Percentiles rank a stretch among this genome's conserved stretches.
phyloP scores from a whole-genome alignment of 2,797 vertebrate genomes.

The Alosa sapidissima region DNA sequence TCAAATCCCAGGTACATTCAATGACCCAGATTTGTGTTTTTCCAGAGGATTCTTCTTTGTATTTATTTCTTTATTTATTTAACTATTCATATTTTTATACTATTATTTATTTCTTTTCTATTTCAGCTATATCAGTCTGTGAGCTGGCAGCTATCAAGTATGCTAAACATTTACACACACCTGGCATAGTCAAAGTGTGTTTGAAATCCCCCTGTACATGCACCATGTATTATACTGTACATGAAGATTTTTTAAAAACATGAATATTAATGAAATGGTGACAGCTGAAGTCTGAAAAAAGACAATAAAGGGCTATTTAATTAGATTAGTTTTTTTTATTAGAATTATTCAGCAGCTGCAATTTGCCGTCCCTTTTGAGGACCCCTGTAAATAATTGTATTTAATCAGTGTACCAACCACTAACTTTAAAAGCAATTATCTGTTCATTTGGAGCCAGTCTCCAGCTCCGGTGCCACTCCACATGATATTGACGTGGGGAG shows the following conservation, averaged over 20 bases:
- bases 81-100: background rate
- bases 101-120: background rate
- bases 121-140: constrained; percentile 63
- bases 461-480: constrained; percentile 34
- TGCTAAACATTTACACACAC: constrained; percentile 62
- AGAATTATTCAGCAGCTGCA: constrained; percentile 85
- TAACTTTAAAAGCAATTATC: constrained; percentile 77
- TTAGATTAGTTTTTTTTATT: constrained; percentile 85
- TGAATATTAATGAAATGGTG: constrained; percentile 85
- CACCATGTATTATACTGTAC: constrained; percentile 77
- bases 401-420: constrained; percentile 83
- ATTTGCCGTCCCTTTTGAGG: constrained; percentile 79
- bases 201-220: constrained; percentile 68
- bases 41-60: background rate
- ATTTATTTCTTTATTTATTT: background rate
- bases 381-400: constrained; percentile 79
- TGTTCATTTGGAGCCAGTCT: constrained; percentile 54
- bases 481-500: constrained; percentile 31
- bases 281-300: constrained; percentile 84
- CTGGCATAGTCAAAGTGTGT: constrained; percentile 65
- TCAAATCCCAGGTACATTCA: constrained; percentile 61
- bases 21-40: constrained; percentile 61
- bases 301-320: constrained; percentile 87
- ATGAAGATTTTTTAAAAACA: constrained; percentile 74
- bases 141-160: constrained; percentile 63